phyloP scores from a whole-genome alignment of 2,113 vertebrate species.

The Eptesicus fuscus region DNA sequence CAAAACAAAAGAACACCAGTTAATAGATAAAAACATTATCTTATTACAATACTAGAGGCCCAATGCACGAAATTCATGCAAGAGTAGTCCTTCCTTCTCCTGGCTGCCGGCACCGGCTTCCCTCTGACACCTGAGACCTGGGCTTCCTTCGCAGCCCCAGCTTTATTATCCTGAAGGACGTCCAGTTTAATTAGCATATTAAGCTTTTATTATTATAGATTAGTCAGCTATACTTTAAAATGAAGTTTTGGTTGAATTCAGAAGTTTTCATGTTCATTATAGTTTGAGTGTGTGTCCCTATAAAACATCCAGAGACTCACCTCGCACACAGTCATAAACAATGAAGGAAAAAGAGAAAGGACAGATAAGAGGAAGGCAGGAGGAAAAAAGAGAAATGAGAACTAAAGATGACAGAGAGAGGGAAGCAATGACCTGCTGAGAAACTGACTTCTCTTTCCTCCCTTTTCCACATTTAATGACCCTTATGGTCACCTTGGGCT shows the following conservation, averaged over 20 bases:
- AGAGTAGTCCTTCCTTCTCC: too few species aligned
- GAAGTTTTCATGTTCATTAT: not conserved
- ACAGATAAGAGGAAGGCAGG: not conserved
- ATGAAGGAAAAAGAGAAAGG: not conserved
- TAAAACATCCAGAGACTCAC: not conserved
- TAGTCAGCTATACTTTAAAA: not conserved
- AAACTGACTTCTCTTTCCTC: too few species aligned
- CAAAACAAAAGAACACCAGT: not conserved
- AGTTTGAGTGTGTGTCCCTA: not conserved
- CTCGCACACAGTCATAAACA: not conserved
- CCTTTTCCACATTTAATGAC: too few species aligned
- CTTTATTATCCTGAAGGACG: too few species aligned
- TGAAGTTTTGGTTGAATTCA: not conserved
- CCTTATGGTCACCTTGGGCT: too few species aligned
- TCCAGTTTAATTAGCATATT: too few species aligned
- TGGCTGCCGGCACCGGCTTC: too few species aligned
- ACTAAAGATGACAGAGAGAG: not conserved
- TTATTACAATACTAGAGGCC: not conserved
- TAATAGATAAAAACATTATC: not conserved
- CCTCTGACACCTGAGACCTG: too few species aligned
- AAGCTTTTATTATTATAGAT: too few species aligned
- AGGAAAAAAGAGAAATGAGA: not conserved
- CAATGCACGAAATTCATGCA: too few species aligned
- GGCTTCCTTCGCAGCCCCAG: too few species aligned
- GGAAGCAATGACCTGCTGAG: not conserved